Evolutionary conservation across 2,113 vertebrate genomes (phyloP).

Genomic region (Melierax canorus): DNA sequence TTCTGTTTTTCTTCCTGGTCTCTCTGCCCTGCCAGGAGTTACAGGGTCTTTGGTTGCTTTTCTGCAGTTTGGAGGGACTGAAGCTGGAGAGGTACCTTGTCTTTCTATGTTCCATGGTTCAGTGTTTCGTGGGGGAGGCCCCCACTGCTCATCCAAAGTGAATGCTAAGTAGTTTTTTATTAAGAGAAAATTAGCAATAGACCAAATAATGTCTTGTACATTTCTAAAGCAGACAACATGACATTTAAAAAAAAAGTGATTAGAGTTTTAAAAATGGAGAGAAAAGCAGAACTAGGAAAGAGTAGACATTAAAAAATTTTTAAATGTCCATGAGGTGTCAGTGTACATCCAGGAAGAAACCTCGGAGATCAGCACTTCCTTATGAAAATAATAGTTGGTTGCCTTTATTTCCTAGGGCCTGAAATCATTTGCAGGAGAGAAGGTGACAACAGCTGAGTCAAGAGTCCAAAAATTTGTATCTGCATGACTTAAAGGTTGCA

Average conservation of each 20-base stretch:
- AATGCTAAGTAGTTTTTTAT: background rate
- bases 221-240: background rate
- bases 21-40: background rate
- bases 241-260: background rate
- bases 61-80: background rate
- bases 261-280: background rate
- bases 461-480: background rate
- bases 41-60: background rate
- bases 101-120: background rate
- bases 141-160: background rate
- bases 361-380: background rate
- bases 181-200: background rate
- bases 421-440: background rate
- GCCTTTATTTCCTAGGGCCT: background rate
- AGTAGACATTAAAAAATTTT: background rate
- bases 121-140: background rate
- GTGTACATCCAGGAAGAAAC: background rate
- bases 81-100: background rate
- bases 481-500: background rate
- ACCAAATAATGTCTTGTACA: background rate
- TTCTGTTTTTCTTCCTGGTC: background rate
- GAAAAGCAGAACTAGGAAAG: background rate
- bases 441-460: background rate
- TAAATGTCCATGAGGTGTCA: constrained; percentile 36
- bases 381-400: background rate